Evolutionary conservation across 2,113 vertebrate species (phyloP).

Genomic region (Tupaia chinensis): DNA sequence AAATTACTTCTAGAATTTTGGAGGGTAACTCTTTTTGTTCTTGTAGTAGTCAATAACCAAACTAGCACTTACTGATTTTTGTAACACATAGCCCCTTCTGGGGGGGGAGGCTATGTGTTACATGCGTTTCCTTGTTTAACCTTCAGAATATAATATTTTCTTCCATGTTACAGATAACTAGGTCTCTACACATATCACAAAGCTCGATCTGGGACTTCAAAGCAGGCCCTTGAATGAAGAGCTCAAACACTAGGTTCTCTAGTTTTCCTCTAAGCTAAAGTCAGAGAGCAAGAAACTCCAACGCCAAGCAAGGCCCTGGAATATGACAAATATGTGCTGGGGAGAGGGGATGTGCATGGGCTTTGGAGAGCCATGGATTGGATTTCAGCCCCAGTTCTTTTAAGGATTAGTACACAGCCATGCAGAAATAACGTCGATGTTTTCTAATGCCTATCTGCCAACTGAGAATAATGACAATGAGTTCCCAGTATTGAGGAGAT

Average conservation of each 20-base stretch:
- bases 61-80: background rate
- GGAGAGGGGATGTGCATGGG: fast-evolving
- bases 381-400: background rate
- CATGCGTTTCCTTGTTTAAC: background rate
- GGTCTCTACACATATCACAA: background rate
- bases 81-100: too few relatives aligned
- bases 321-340: too few relatives aligned
- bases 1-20: background rate
- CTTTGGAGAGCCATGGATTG: background rate
- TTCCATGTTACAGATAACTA: background rate
- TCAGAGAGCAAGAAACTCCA: background rate
- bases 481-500: background rate
- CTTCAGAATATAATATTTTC: background rate
- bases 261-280: background rate
- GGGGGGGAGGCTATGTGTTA: background rate
- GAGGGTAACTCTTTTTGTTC: background rate
- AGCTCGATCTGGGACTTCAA: background rate
- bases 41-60: background rate
- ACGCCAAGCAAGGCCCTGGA: background rate
- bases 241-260: background rate
- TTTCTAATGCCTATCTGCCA: background rate
- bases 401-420: background rate
- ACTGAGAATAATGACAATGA: background rate
- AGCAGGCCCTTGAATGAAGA: background rate
- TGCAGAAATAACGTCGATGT: background rate